phyloP scores from a whole-genome alignment of 2,113 vertebrate genomes.

The Hippocampus barbouri region DNA sequence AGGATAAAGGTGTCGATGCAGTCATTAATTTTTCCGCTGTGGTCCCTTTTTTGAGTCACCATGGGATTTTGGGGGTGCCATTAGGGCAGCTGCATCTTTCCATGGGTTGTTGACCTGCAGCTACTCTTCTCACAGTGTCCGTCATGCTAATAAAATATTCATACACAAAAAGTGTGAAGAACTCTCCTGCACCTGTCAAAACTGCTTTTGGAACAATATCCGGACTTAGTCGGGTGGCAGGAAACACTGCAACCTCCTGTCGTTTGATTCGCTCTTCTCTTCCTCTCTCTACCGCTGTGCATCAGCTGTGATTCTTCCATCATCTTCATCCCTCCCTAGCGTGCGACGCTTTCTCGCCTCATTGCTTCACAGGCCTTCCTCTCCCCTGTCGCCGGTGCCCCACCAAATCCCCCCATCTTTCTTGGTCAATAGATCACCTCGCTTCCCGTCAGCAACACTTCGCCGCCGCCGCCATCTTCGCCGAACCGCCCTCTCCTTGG shows the following conservation, averaged over 20 bases:
- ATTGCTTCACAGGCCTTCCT: constrained; percentile 41
- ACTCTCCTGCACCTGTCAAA: constrained; percentile 5
- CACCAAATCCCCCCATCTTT: constrained; percentile 7
- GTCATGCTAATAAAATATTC: constrained; percentile 13
- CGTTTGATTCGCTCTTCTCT: constrained; percentile 26
- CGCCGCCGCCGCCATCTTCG: constrained; percentile 21
- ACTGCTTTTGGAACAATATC: constrained; percentile 18
- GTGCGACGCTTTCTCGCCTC: constrained; percentile 61
- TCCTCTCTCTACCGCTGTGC: constrained; percentile 36
- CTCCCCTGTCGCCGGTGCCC: neutral
- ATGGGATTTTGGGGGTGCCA: neutral
- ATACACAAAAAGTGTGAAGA: constrained; percentile 7
- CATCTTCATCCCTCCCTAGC: constrained; percentile 58
- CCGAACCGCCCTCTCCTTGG: constrained; percentile 45
- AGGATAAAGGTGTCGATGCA: neutral
- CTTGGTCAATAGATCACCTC: constrained; percentile 29
- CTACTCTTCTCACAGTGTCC: constrained; percentile 1
- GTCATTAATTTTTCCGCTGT: no score
- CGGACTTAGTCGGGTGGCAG: constrained; percentile 33
- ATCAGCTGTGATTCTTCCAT: constrained; percentile 59
- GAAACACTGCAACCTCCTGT: constrained; percentile 27
- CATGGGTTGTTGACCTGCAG: neutral
- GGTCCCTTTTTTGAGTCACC: neutral
- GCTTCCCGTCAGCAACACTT: constrained; percentile 1
- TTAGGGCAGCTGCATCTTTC: neutral